Conservation (phyloP, 1,140 invertebrate species). For the Spodoptera frugiperda region DNA sequence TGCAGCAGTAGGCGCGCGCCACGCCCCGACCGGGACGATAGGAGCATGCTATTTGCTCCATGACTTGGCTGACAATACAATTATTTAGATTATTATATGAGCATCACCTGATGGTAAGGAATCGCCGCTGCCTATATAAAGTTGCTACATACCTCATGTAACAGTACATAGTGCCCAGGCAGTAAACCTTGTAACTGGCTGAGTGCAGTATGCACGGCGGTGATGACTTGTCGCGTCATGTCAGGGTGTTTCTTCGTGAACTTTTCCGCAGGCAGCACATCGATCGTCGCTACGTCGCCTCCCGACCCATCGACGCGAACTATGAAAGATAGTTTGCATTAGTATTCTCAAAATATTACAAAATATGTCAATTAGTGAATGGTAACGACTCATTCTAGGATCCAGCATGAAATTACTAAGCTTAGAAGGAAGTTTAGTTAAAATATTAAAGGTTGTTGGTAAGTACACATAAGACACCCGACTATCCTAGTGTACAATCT, state of each 20-base stretch:
- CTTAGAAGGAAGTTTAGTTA: too few species aligned
- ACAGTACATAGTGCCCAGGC: conserved; percentile 67
- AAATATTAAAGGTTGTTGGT: neutral
- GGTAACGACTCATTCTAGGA: too few species aligned
- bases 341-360: neutral
- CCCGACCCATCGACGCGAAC: conserved; percentile 63
- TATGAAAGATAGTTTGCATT: conserved; percentile 28
- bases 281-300: conserved; percentile 61
- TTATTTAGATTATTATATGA: too few species aligned
- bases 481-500: neutral
- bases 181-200: conserved; percentile 62
- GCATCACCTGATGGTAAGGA: too few species aligned
- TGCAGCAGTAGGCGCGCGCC: conserved; percentile 46
- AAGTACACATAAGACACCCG: neutral
- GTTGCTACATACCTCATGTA: conserved; percentile 64
- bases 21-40: neutral
- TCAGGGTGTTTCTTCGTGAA: conserved; percentile 34
- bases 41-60: conserved; percentile 58
- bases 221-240: conserved; percentile 9
- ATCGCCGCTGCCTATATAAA: too few species aligned
- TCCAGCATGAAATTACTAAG: too few species aligned
- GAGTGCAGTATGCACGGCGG: conserved; percentile 53
- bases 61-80: conserved; percentile 58
- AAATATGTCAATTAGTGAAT: too few species aligned
- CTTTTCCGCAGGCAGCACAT: conserved; percentile 37